Base-by-base conservation (phyloP, 1,140 invertebrate genomes). In the Aphaenogaster rudis region DNA sequence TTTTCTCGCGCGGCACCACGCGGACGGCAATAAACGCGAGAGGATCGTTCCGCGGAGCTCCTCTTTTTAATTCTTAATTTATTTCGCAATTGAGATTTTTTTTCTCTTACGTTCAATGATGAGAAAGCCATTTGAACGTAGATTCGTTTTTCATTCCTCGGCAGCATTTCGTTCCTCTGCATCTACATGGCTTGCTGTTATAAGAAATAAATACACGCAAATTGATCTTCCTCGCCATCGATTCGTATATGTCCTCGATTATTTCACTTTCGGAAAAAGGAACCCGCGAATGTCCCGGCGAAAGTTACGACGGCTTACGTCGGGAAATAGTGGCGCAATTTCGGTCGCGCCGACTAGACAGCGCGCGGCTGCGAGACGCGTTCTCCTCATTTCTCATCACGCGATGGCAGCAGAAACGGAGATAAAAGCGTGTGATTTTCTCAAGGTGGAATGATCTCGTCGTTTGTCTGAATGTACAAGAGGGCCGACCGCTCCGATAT, bases 401-500 rank as follows among this genome's bases (percentile, higher is more conserved):
- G 36, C 78, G 45, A 80, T 80, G 78, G 48, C 66, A 80, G 64
- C 36, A 81, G 78, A 52, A 71, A 81, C 39, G 39, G 45, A 84
- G 71, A 84, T 76, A 76, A 84, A 76, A 63, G 81, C 71, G 81
- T 76, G 81, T 50, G 67, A 76, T 76, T 84, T 61, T 63, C 71
- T 77, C 71, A 61, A 84, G 71, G 28, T 48, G 39, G 7, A 84
- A 61, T 76, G 69, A 84, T 84, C 57, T 76, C 71, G 81, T 61
- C 71, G 71, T 84, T 76, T 76, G 69, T 84, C 81, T 84, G 69
- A 48, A 63, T 76, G 13, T 76, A 84, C 67, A 84, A 61, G 28
- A 7, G 39, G 11, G 11, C 59, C 57, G 72, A 87, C 87, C 82
- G 54, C 84, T 88, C 64, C 66, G 87, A 88, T 91, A 88, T 91